Evolutionary conservation across 2,888 invertebrate species (phyloP), one percentile per base, ranked within the genome.

Genomic region (Sinohyriopsis cumingii): DNA sequence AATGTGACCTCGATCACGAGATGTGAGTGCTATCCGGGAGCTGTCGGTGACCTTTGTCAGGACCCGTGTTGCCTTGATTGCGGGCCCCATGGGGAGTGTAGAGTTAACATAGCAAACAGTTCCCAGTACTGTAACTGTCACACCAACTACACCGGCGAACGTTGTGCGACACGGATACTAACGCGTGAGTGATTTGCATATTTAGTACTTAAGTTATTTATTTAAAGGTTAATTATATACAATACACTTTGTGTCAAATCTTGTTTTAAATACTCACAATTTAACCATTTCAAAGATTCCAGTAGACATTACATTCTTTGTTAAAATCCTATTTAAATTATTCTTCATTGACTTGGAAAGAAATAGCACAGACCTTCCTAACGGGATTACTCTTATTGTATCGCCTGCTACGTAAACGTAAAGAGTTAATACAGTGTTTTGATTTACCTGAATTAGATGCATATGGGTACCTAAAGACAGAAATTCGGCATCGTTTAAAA

Each of bases 41-140:
- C 67, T 18, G 54, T 22, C 24, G 69, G 73, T 15, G 33, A 25
- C 1, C 20, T 61, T 56, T 76, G 76, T 59, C 33, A 65, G 9
- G n/a, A 64, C n/a, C 61, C 57, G 45, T 76, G 76, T n/a, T 76
- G 76, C 64, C 64, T 62, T 19, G 60, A 67, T 12, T 76, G 76
- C 68, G 66, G 67, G 18, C 66, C 71, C 12, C 53, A 69, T n/a
- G 76, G 76, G 6, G 45, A 55, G 15, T 76, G 76, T 57, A 54
- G 22, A n/a, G 19, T 63, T 24, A 54, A 63, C 18, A 55, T 53
- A 0, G 68, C 64, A 53, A 60, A 57, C n/a, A 25, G 55, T 4
- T 12, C 0, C 5, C 62, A 60, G 25, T 55, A 56, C 5, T 69
- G 69, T 57, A 63, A 62, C 59, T 69, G 69, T 54, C 18, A 22